Evolutionary conservation across 2,113 vertebrate species (phyloP).

Genomic region (Todiramphus chloris): DNA sequence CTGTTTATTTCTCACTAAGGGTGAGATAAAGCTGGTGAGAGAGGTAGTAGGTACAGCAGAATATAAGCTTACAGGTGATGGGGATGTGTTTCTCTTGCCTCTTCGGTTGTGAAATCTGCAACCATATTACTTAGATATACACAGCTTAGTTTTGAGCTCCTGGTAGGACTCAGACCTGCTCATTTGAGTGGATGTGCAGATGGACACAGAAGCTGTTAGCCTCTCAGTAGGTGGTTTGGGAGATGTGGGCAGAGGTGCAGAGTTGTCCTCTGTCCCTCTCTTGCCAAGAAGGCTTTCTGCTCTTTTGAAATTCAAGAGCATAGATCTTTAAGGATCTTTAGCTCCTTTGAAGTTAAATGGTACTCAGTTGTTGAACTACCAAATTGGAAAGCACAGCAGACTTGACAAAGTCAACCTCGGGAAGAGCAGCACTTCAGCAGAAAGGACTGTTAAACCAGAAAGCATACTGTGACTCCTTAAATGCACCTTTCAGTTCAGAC

Average conservation of each 20-base stretch:
- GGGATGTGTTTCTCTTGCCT: not conserved
- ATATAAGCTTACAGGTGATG: not conserved
- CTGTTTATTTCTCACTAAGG: not conserved
- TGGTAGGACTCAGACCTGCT: not conserved
- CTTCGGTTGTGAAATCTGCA: not conserved
- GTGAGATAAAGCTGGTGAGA: not conserved
- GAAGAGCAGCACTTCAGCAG: not conserved
- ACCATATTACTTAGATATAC: too few species aligned
- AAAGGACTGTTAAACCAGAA: not conserved
- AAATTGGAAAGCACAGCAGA: not conserved
- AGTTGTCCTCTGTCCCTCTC: not conserved
- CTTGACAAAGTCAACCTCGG: not conserved
- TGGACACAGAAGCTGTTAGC: not conserved
- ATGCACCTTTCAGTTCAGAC: not conserved
- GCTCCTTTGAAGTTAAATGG: not conserved
- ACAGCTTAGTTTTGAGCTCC: not conserved
- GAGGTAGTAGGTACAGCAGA: not conserved
- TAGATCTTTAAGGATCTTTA: not conserved
- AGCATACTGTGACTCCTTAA: not conserved
- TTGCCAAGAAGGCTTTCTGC: not conserved
- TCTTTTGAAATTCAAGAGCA: not conserved
- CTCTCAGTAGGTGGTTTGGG: not conserved
- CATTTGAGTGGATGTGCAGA: not conserved
- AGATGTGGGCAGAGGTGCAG: not conserved
- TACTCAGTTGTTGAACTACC: not conserved